A percentile compares a stretch with the other conserved stretches of the same genome.
phyloP scores from a whole-genome alignment of 2,797 vertebrate genomes.

The Enteromius argenteus region DNA sequence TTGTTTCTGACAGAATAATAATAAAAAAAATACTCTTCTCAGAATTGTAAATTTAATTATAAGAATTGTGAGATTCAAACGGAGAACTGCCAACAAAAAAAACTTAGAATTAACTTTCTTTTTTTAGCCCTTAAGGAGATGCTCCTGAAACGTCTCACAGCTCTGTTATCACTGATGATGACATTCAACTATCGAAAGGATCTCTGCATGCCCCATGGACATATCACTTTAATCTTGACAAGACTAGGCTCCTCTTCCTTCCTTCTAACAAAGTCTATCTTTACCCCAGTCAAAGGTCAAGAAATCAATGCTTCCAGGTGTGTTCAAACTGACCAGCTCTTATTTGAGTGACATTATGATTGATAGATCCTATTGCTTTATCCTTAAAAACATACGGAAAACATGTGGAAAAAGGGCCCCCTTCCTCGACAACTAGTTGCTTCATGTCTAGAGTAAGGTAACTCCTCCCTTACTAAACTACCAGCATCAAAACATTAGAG shows the following conservation, averaged over 20 bases:
- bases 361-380: background rate
- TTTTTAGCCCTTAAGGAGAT: background rate
- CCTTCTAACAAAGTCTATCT: background rate
- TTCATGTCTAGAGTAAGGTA: background rate
- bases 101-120: too few relatives aligned
- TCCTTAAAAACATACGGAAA: background rate
- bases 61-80: background rate
- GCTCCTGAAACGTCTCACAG: background rate
- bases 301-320: background rate
- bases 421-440: background rate
- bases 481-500: constrained; percentile 4
- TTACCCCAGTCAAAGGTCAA: background rate
- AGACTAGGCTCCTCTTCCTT: constrained; percentile 3
- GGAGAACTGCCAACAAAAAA: background rate
- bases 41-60: background rate
- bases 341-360: background rate
- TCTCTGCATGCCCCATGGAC: background rate
- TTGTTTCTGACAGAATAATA: background rate
- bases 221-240: constrained; percentile 23
- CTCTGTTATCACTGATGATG: background rate
- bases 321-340: background rate
- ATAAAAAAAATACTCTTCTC: background rate
- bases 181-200: background rate
- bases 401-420: background rate
- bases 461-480: background rate